These are phyloP conservation scores for Actinia equina DNA, from an alignment of 64 coral and sea anemone genomes.

Conservation along the genomic window DNA sequence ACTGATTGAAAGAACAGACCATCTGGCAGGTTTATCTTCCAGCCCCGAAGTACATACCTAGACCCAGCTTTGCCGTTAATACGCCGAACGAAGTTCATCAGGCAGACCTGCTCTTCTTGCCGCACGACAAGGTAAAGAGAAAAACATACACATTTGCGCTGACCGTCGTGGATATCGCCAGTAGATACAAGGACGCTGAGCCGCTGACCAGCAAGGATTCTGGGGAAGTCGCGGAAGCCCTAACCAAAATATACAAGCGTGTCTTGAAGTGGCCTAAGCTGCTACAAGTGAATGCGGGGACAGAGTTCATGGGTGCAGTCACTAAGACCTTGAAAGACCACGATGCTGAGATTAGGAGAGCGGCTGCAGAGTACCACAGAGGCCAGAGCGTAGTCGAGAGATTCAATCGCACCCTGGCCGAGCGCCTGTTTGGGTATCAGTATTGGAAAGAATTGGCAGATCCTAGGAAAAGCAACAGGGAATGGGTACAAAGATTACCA, in stretches of 20 bases:
- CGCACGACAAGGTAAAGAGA: conserved; percentile 37
- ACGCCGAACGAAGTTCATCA: conserved; percentile 45
- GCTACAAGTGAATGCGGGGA: conserved; percentile 50
- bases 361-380: not conserved
- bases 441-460: conserved; percentile 30
- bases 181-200: conserved; percentile 16
- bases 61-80: not conserved
- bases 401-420: conserved; percentile 21
- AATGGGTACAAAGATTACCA: conserved; percentile 56
- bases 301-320: conserved; percentile 47
- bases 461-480: conserved; percentile 2
- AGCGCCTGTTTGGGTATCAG: conserved; percentile 32
- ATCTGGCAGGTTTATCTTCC: conserved; percentile 42
- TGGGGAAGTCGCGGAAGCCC: not conserved
- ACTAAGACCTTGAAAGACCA: not conserved
- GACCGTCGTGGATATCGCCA: conserved; percentile 16
- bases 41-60: not conserved
- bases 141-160: not conserved
- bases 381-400: conserved; percentile 9
- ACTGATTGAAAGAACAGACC: conserved; percentile 28
- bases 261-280: conserved; percentile 40
- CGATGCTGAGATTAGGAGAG: not conserved
- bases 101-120: conserved; percentile 66
- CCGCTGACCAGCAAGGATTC: conserved; percentile 9
- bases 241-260: conserved; percentile 5